Evolutionary conservation across 2,888 invertebrate species (phyloP).

Genomic region (Cybosia mesomella): DNA sequence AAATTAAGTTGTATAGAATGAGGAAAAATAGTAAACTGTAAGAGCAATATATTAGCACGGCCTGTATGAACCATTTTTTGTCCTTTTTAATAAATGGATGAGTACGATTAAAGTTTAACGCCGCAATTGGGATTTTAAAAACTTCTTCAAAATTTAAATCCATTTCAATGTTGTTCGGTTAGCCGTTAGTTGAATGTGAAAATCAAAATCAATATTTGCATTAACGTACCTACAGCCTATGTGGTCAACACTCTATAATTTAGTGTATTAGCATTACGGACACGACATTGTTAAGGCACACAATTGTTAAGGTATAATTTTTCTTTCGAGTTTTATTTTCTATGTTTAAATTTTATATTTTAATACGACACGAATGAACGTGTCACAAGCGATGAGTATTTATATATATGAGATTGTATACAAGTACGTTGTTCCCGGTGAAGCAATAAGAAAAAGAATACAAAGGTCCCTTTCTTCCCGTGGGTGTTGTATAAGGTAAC

Average conservation of each 20-base stretch:
- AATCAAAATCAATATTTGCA: conserved; percentile 2
- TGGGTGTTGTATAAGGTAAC: too few relatives aligned
- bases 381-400: too few relatives aligned
- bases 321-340: too few relatives aligned
- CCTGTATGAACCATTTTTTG: conserved; percentile 41
- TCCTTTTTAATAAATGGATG: conserved; percentile 43
- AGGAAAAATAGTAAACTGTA: conserved; percentile 21
- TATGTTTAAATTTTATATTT: too few relatives aligned
- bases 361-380: too few relatives aligned
- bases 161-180: conserved; percentile 15
- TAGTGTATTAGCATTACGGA: neutral
- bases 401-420: too few relatives aligned
- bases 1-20: conserved; percentile 41
- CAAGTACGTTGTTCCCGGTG: too few relatives aligned
- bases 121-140: conserved; percentile 30
- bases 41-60: conserved; percentile 21
- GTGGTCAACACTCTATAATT: neutral
- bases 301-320: neutral
- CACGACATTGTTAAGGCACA: neutral
- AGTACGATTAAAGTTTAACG: conserved; percentile 32
- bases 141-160: conserved; percentile 44
- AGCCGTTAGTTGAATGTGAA: neutral
- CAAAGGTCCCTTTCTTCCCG: too few relatives aligned
- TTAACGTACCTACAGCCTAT: too few relatives aligned
- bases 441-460: too few relatives aligned